Evolutionary conservation across 2,888 invertebrate species (phyloP), one percentile per base, ranked within the genome.

Genomic region (Fabriciana adippe): DNA sequence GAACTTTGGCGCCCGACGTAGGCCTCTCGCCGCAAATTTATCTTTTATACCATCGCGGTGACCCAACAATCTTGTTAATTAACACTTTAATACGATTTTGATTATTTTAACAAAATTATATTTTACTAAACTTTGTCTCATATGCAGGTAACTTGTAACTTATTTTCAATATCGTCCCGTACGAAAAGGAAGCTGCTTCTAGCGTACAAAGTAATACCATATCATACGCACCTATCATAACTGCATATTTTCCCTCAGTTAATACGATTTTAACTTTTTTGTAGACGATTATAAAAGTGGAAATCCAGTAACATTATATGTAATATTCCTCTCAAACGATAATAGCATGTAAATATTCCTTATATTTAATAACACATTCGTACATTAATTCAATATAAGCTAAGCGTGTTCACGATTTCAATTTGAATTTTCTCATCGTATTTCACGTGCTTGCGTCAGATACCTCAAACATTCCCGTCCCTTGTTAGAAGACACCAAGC

Each of bases 1-100:
- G 82, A 90, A 92, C 88, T 92, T 90, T 89, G 86, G 86, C 89
- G 86, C 87, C 87, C 86, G 81, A 84, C 84, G 82, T 79, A 83
- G 80, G 79, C 82, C 78, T 78, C 76, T 75, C 75, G 79, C 81
- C 80, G 81, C 80, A 79, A 87, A 87, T 88, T 88, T 89, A 88
- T 89, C 67, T 68, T 68, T 69, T 54, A 54, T n/a, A 51, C 26
- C 55, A n/a, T 55, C 21, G 21, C 6, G 50, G 48, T 15, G 59
- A 15, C 50, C 55, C 50, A 41, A 16, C 61, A 60, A 66, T 57
- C 66, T 70, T 65, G 54, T 68, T 69, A 61, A 55, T 50, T 68
- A 72, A 60, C 21, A 50, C 47, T 60, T 55, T 61, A 14, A 61
- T 48, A 41, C 45, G 4, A 66, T 21, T 16, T 66, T 26, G 4